Evolutionary conservation across 2,113 vertebrate species (phyloP).

Genomic region (Scopus umbretta): DNA sequence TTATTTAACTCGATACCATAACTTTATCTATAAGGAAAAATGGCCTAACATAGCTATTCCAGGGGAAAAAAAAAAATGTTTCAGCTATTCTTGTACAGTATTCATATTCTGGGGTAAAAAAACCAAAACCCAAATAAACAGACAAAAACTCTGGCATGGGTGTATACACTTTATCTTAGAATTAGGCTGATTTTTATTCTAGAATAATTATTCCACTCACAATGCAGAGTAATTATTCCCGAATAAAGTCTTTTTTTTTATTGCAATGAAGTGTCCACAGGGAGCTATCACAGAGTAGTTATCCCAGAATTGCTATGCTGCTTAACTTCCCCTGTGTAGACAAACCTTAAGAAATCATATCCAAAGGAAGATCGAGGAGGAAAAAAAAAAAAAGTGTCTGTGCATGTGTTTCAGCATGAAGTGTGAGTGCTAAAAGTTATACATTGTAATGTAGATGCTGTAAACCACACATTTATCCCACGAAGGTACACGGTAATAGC

Average conservation of each 20-base stretch:
- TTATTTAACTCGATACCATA: background rate
- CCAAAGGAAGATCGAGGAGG: background rate
- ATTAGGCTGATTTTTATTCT: constrained; percentile 44
- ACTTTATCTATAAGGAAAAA: background rate
- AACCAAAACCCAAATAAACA: background rate
- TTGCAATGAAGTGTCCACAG: constrained; percentile 41
- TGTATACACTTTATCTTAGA: background rate
- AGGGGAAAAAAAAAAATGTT: background rate
- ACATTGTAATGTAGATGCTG: constrained; percentile 11
- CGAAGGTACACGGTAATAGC: background rate
- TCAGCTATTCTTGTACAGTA: background rate
- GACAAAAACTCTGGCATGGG: background rate
- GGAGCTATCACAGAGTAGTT: constrained; percentile 57
- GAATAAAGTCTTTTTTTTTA: constrained; percentile 53
- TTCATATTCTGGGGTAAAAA: background rate
- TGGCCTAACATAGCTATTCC: background rate
- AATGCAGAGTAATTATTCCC: constrained; percentile 54
- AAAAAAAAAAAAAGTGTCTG: background rate
- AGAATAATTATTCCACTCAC: constrained; percentile 52
- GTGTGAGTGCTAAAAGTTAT: background rate
- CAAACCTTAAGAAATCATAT: constrained; percentile 37
- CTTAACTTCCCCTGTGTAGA: constrained; percentile 17
- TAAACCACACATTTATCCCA: constrained; percentile 14
- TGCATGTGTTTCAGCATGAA: background rate
- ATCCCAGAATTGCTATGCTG: constrained; percentile 35